These are phyloP conservation scores for Puntigrus tetrazona DNA, from an alignment of 2,113 vertebrate genomes.

Conservation along the genomic window DNA sequence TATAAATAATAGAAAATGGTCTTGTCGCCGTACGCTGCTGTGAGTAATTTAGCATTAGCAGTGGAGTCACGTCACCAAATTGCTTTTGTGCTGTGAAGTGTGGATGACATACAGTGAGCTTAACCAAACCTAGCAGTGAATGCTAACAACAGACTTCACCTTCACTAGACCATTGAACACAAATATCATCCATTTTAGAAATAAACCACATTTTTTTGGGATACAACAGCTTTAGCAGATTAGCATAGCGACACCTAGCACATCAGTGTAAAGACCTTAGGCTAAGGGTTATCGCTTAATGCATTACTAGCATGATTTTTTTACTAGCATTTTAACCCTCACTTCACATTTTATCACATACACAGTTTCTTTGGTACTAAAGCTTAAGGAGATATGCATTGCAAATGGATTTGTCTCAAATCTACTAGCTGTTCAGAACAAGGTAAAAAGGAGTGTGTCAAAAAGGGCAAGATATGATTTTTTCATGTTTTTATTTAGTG, in stretches of 20 bases:
- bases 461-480: slow-evolving; percentile 6
- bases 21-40: slow-evolving; percentile 32
- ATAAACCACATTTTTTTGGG: not conserved
- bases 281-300: not conserved
- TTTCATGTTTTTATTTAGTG: not conserved
- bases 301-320: not conserved
- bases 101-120: slow-evolving; percentile 52
- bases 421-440: slow-evolving; percentile 45
- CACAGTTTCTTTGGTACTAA: not conserved
- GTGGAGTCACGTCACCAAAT: slow-evolving; percentile 60
- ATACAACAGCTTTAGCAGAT: slow-evolving; percentile 1
- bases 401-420: slow-evolving; percentile 38
- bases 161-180: slow-evolving; percentile 48
- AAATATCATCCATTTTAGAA: not conserved
- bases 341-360: slow-evolving; percentile 19
- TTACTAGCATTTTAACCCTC: not conserved
- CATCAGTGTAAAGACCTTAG: not conserved
- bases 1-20: slow-evolving; percentile 48
- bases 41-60: slow-evolving; percentile 55
- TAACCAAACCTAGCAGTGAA: slow-evolving; percentile 49
- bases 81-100: slow-evolving; percentile 61
- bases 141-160: slow-evolving; percentile 50
- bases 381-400: slow-evolving; percentile 7
- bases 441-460: slow-evolving; percentile 2
- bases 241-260: not conserved